These are phyloP conservation scores for Embiotoca jacksoni DNA, from an alignment of 2,113 vertebrate genomes.

Conservation along the genomic window DNA sequence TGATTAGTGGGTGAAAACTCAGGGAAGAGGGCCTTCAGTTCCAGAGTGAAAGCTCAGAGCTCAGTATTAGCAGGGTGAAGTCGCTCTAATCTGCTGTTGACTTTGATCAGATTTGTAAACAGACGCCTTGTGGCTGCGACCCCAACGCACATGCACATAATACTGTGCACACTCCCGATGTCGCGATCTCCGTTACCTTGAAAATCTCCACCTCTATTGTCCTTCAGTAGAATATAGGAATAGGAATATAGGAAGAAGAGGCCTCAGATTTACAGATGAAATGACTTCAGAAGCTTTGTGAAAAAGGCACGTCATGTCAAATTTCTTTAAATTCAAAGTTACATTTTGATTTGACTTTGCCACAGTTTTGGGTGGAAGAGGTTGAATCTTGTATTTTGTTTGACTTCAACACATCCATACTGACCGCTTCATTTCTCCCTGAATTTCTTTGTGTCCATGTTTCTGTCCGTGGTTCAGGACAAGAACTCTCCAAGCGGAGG, in stretches of 20 bases:
- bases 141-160: not conserved
- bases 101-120: slow-evolving; percentile 65
- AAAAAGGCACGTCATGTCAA: not conserved
- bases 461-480: not conserved
- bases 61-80: slow-evolving; percentile 61
- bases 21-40: slow-evolving; percentile 6
- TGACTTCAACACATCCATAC: not conserved
- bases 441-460: not conserved
- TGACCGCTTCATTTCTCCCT: not conserved
- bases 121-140: not conserved
- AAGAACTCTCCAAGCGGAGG: not conserved
- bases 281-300: not conserved
- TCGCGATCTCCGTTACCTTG: slow-evolving; percentile 19
- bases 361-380: not conserved
- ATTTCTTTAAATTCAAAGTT: not conserved
- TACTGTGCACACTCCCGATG: not conserved
- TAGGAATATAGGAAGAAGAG: not conserved
- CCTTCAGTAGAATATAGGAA: slow-evolving; percentile 4
- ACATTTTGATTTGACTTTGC: not conserved
- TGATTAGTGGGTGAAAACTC: slow-evolving; percentile 4
- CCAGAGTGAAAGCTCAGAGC: slow-evolving; percentile 57
- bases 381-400: not conserved
- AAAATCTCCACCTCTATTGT: slow-evolving; percentile 12
- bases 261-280: not conserved
- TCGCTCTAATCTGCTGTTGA: slow-evolving; percentile 72